Evolutionary conservation across 2,797 vertebrate species (phyloP).

Genomic region (Parambassis ranga): DNA sequence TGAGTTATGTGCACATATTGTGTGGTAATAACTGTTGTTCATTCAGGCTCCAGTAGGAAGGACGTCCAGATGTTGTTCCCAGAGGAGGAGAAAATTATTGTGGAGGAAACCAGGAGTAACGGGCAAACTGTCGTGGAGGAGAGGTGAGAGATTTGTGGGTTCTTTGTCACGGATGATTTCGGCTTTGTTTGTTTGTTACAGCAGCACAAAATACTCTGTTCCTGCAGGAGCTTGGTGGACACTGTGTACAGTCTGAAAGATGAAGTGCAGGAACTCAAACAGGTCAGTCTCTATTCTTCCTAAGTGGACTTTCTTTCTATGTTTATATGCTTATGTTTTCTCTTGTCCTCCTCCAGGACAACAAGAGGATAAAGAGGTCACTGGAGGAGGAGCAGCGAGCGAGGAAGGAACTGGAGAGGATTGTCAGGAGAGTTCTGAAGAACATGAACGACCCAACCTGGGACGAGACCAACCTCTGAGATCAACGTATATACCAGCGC

Average conservation of each 20-base stretch:
- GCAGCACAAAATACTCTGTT: conserved; percentile 29
- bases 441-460: conserved; percentile 94
- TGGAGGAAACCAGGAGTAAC: conserved; percentile 94
- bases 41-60: conserved; percentile 89
- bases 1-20: not conserved
- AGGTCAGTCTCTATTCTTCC: conserved; percentile 72
- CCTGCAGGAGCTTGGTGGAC: conserved; percentile 91
- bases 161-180: not conserved
- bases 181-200: not conserved
- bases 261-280: conserved; percentile 93
- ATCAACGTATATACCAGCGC: not conserved
- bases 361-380: conserved; percentile 94
- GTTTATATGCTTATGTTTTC: not conserved
- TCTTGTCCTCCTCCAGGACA: conserved; percentile 83
- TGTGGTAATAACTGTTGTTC: not conserved
- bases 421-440: conserved; percentile 91
- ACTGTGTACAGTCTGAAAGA: conserved; percentile 95
- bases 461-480: conserved; percentile 96
- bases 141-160: conserved; percentile 89
- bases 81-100: conserved; percentile 95
- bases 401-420: conserved; percentile 91
- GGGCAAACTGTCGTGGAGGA: conserved; percentile 95
- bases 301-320: not conserved
- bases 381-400: conserved; percentile 95
- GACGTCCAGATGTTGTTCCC: conserved; percentile 93